Evolutionary conservation across 2,797 vertebrate genomes (phyloP).

Genomic region (Hyperoplus lanceolatus): DNA sequence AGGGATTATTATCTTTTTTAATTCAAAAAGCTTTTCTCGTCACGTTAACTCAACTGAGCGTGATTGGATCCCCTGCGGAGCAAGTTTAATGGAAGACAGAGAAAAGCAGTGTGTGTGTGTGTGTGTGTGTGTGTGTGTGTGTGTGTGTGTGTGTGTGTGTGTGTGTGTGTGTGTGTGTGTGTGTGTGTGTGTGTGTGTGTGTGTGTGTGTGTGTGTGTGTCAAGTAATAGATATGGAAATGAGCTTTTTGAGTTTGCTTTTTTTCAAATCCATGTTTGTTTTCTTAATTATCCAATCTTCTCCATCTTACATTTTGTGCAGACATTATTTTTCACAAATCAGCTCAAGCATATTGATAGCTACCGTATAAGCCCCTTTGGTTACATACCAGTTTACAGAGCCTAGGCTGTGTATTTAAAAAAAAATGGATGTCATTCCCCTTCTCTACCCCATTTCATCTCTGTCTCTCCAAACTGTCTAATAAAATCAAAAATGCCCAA

Average conservation of each 20-base stretch:
- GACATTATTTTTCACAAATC: neutral
- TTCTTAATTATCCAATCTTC: slow-evolving; percentile 27
- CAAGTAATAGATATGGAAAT: slow-evolving; percentile 30
- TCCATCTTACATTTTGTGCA: slow-evolving; percentile 2
- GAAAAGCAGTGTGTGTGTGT: neutral
- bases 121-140: too few relatives aligned
- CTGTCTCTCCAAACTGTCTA: too few relatives aligned
- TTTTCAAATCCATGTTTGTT: slow-evolving; percentile 29
- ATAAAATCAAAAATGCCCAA: too few relatives aligned
- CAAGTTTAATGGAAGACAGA: slow-evolving; percentile 34
- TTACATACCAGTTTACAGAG: too few relatives aligned
- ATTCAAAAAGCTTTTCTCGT: slow-evolving; percentile 43
- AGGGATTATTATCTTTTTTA: slow-evolving; percentile 44
- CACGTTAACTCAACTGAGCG: slow-evolving; percentile 30
- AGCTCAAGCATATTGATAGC: neutral
- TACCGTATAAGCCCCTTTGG: too few relatives aligned
- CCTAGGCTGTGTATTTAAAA: too few relatives aligned
- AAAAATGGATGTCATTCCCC: too few relatives aligned
- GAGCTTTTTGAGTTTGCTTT: neutral
- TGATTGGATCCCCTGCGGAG: slow-evolving; percentile 40
- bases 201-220: neutral
- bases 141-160: too few relatives aligned
- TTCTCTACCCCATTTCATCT: too few relatives aligned
- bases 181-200: too few relatives aligned
- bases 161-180: too few relatives aligned